phyloP scores from a whole-genome alignment of 2,888 invertebrate species.

The Lithodes maja region DNA sequence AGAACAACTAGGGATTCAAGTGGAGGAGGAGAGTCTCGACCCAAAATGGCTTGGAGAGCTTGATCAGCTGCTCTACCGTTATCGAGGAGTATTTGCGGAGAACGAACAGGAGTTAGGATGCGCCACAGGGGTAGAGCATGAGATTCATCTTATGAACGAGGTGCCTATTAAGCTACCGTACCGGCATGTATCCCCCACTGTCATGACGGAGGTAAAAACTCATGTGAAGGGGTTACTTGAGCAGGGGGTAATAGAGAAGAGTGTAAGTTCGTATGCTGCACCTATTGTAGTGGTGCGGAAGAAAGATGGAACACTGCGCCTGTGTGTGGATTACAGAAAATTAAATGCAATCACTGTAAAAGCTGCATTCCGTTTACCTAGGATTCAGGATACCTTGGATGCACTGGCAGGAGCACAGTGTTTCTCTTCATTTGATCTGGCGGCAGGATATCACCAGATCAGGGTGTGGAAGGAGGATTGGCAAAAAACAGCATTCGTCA shows the following conservation, averaged over 20 bases:
- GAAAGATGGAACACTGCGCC: constrained; percentile 8
- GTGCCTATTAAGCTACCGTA: constrained; percentile 15
- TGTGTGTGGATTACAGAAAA: constrained; percentile 48
- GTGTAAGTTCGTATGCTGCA: constrained; percentile 6
- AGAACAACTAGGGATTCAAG: constrained; percentile 7
- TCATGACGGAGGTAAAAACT: constrained; percentile 10
- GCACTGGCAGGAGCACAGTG: constrained; percentile 19
- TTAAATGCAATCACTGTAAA: constrained; percentile 36
- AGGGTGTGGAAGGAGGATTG: constrained; percentile 34
- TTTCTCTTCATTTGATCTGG: constrained; percentile 57
- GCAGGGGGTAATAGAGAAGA: constrained; percentile 8
- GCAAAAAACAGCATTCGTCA: constrained; percentile 61
- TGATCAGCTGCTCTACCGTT: background rate
- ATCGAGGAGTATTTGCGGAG: background rate
- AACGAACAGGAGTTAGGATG: constrained; percentile 3
- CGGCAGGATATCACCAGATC: constrained; percentile 57
- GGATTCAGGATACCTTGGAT: constrained; percentile 43
- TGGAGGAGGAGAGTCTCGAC: background rate
- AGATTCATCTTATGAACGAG: constrained; percentile 2
- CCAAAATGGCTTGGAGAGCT: background rate
- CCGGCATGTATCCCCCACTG: background rate
- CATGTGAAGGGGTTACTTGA: background rate
- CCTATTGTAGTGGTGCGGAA: constrained; percentile 13
- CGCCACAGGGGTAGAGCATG: background rate
- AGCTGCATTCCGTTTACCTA: constrained; percentile 8